Base-by-base conservation (phyloP, 2,888 invertebrate species). In the Tenodera sinensis region DNA sequence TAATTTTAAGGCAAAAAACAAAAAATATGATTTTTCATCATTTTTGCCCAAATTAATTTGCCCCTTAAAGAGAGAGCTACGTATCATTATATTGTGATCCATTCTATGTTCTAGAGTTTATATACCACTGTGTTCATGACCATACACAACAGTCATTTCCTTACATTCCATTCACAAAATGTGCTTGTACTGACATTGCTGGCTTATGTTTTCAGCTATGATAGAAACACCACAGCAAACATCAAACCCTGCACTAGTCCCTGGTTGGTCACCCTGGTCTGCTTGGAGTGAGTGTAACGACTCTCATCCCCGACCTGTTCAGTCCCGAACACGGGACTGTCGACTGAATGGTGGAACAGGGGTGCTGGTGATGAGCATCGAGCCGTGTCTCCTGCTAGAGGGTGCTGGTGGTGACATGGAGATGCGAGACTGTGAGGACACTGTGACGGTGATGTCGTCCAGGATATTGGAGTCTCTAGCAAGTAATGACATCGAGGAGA, bases 231-330 rank as follows among this genome's bases (percentile, higher is more conserved):
- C 87, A 1, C 14, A 30, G 27, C 82, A 87, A 30, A 81, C 82
- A 14, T 83, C 87, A 30, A 34, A 87, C 28, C 82, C 82, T 14
- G 87, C 87, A 0, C 82, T 87, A 25, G 28, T 87, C 34, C 87
- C 87, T n/a, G 87, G 87, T 3, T 87, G 87, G 87, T 87, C 87
- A n/a, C 30, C 87, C 4, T 87, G 87, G 87, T 87, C 87, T n/a
- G 20, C 82, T 25, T 87, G 87, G 87, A 87, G 83, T 34, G 82
- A 30, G 25, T 87, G 87, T 82, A 85, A 34, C 47, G 20, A 54
- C 25, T 47, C 81, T 3, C n/a, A 28, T 1, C 28, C 86, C 3
- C 28, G 14, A 4, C 81, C 30, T n/a, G 82, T 82, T 3, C 87
- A 87, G 87, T 82, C 34, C 7, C 27, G 87, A 30, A 87, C 81